These are phyloP conservation scores for Gorsachius magnificus DNA, from an alignment of 2,797 vertebrate genomes.

Conservation along the genomic window DNA sequence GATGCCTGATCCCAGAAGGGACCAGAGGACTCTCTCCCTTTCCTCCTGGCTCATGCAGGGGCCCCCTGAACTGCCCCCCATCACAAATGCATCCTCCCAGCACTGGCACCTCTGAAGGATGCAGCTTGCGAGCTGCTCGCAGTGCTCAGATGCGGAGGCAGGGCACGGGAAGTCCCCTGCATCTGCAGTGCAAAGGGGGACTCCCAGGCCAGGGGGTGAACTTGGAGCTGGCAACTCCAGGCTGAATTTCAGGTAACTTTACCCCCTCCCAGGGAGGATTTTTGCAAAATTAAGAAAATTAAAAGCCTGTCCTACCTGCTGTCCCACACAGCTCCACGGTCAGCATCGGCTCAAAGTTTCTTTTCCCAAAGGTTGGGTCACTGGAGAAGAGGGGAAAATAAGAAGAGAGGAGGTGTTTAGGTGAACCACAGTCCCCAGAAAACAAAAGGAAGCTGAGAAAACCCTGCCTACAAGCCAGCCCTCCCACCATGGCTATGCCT, in stretches of 20 bases:
- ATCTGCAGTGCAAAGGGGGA: neutral
- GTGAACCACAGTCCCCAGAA: neutral
- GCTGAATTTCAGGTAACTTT: neutral
- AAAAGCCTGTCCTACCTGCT: slow-evolving; percentile 84
- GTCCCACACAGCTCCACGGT: slow-evolving; percentile 95
- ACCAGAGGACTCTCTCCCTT: neutral
- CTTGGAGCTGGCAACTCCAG: neutral
- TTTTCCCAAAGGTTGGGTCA: slow-evolving; percentile 84
- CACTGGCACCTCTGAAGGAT: neutral
- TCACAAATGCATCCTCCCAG: rapidly evolving
- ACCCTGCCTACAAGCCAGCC: neutral
- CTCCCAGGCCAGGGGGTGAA: neutral
- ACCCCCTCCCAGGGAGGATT: neutral
- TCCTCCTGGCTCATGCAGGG: neutral
- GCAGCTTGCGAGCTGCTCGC: neutral
- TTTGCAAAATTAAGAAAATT: neutral
- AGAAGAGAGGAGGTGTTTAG: neutral
- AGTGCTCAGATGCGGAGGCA: rapidly evolving
- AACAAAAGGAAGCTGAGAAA: neutral
- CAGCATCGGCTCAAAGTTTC: slow-evolving; percentile 90
- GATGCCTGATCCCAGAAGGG: neutral
- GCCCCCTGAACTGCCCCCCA: neutral
- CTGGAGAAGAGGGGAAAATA: slow-evolving; percentile 69
- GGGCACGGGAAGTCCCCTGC: rapidly evolving
- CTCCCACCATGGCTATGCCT: neutral